Percentiles rank a stretch among this genome's conserved stretches.
phyloP scores from a whole-genome alignment of 2,888 invertebrate genomes.

The Margaritifera margaritifera region DNA sequence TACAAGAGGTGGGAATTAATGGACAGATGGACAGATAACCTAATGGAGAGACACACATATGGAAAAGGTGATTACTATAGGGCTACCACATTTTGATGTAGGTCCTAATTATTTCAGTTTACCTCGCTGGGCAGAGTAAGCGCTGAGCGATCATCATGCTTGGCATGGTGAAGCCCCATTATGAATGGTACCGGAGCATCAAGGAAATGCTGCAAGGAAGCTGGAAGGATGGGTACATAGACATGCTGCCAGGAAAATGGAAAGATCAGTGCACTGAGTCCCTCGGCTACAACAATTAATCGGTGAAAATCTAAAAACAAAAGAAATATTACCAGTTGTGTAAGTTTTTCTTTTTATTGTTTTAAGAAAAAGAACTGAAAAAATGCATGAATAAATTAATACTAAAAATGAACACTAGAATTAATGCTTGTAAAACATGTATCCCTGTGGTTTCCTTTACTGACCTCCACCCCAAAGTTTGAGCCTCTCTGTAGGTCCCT shows the following conservation, averaged over 20 bases:
- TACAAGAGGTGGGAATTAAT: too few species aligned
- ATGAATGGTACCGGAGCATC: conserved; percentile 99
- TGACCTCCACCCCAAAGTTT: background rate
- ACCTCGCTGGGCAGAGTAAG: conserved; percentile 66
- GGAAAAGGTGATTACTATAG: too few species aligned
- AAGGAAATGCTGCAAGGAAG: conserved; percentile 85
- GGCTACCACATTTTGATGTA: background rate
- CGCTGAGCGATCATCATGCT: conserved; percentile 55
- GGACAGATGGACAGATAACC: too few species aligned
- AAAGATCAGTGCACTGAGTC: conserved; percentile 89
- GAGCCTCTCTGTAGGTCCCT: too few species aligned
- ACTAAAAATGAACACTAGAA: background rate
- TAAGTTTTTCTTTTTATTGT: background rate
- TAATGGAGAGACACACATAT: background rate
- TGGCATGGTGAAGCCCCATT: conserved; percentile 85
- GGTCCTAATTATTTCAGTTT: conserved; percentile 9
- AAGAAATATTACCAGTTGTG: background rate
- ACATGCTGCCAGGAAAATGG: conserved; percentile 99
- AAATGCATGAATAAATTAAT: background rate
- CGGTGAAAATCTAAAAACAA: conserved; percentile 86
- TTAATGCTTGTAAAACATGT: conserved; percentile 1
- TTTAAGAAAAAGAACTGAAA: background rate
- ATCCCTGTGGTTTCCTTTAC: too few species aligned
- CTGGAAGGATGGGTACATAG: conserved; percentile 98
- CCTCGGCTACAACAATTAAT: conserved; percentile 96